Evolutionary conservation across 2,113 vertebrate species (phyloP).

Genomic region (Pagrus major): DNA sequence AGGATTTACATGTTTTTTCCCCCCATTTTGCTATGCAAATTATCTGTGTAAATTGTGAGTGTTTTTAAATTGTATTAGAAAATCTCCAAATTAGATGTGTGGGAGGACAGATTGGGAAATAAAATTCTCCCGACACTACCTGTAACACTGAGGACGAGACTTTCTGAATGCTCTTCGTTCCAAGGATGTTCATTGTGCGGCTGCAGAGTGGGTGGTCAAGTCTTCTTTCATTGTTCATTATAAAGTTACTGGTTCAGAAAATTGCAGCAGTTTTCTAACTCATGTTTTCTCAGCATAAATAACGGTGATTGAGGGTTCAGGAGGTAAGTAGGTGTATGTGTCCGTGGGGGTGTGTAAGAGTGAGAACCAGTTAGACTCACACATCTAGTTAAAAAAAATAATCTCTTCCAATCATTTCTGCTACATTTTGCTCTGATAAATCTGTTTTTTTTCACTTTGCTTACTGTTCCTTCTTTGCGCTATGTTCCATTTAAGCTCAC

Average conservation of each 20-base stretch:
- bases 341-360: not conserved
- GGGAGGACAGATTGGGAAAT: not conserved
- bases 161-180: constrained; percentile 2
- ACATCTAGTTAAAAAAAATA: not conserved
- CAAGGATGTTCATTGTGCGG: constrained; percentile 26
- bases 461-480: not conserved
- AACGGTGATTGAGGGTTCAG: constrained; percentile 22
- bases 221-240: constrained; percentile 43
- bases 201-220: constrained; percentile 43
- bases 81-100: not conserved
- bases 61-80: not conserved
- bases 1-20: not conserved
- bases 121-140: not conserved
- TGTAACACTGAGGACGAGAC: not conserved
- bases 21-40: not conserved
- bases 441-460: not conserved
- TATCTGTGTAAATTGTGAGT: too few species aligned
- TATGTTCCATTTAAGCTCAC: not conserved
- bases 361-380: constrained; percentile 1
- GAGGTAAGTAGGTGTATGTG: constrained; percentile 9
- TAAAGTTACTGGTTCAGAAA: constrained; percentile 46
- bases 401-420: not conserved
- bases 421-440: not conserved
- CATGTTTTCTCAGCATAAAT: constrained; percentile 4
- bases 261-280: constrained; percentile 33